Evolutionary conservation across 2,113 vertebrate species (phyloP), one percentile per base, ranked within the genome.

Genomic region (Larimichthys crocea): DNA sequence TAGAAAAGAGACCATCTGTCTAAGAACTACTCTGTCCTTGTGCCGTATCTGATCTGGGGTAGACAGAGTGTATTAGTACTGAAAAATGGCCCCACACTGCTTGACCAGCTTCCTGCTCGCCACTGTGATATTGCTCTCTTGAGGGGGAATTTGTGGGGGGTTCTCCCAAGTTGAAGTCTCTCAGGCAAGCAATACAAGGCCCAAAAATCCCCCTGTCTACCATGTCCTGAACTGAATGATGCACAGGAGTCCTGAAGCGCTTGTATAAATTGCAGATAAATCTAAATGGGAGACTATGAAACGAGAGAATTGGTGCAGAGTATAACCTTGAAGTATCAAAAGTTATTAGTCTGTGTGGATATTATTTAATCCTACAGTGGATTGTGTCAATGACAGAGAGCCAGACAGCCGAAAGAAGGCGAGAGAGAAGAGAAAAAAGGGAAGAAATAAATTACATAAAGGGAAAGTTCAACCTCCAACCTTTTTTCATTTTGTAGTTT

Each of bases 51-150:
- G 91, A 93, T 93, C 87, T 90, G 77, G 79, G 86, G 76, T 84
- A 93, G 92, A 93, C 92, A 90, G 91, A 90, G 89, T 90, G 89
- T 93, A 92, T 94, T 93, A 93, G 91, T 66, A 80, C 92, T 92
- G 92, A 94, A 90, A 91, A 93, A 93, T 91, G 82, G 88, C 80
- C 91, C 53, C 89, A 88, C 82, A 86, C 72, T 88, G 87, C 89
- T 90, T 89, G 90, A 91, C 89, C 91, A 92, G 88, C 87, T 90
- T 88, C 80, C 84, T 86, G 76, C 84, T 86, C 86, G 89, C 74
- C 79, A 79, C 84, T 84, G 81, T 86, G 83, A 88, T 93, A 88
- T 87, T 84, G 66, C 88, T 93, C 91, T 91, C 82, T 63, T 26
- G 91, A 84, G 85, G 84, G 70, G 53, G 73, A 75, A 79, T 85